Base-by-base conservation (phyloP, 2,888 invertebrate genomes). In the Sycophila texana region DNA sequence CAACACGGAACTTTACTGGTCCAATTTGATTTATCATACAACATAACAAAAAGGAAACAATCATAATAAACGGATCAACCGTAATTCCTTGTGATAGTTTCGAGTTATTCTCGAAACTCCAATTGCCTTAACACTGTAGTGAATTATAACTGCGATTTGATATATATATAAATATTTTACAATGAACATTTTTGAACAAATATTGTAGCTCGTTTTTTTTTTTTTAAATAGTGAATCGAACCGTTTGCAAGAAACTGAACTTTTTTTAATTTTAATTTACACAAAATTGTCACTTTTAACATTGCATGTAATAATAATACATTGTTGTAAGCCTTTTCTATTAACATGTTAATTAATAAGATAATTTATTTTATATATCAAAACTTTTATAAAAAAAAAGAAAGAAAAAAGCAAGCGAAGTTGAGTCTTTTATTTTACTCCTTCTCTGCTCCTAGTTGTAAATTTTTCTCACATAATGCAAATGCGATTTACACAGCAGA, bases 101-200 rank as follows among this genome's bases (percentile, higher is more conserved):
- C 83, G 85, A 83, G 84, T 74, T 77, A 65, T 79, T 73, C 84
- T 87, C 86, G 85, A 86, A 83, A 81, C 83, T 85, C 84, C 83
- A 86, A 85, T 87, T 88, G 89, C 88, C 88, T 88, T 88, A 88
- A 84, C 83, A 82, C 85, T 86, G 83, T 86, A 83, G 85, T 83
- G 86, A 83, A 86, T 84, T 84, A 85, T 84, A 83, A 79, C 84
- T 84, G 81, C 81, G 81, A 84, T 86, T 87, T 85, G 86, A 85
- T 88, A 88, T 82, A 83, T 82, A 83, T 84, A 39, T 39, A 39
- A 85, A 82, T 82, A 83, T 77, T 83, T 83, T 83, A 83, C 82
- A 84, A 82, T 79, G 71, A 67, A 83, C 74, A 81, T 79, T 79
- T 79, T 78, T 73, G 26, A 76, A 76, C 18, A 75, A 72, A 66